phyloP scores from a whole-genome alignment of 37 sponge, comb jelly and placozoan genomes.

The Dysidea cf. avara region DNA sequence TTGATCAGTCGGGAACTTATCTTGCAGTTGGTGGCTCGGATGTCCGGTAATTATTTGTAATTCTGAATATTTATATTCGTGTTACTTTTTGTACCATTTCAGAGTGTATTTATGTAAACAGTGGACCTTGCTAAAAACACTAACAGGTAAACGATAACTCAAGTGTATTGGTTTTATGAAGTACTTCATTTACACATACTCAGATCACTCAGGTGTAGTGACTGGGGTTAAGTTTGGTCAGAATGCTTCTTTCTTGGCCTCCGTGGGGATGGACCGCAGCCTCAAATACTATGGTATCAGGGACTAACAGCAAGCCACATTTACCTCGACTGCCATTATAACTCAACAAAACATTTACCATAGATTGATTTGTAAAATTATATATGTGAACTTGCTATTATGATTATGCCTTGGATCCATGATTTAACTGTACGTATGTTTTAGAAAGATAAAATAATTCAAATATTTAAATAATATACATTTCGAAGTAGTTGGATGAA shows the following conservation, averaged over 20 bases:
- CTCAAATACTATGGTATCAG: conserved; percentile 78
- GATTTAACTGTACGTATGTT: background rate
- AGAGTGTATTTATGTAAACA: conserved; percentile 88
- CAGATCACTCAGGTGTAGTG: conserved; percentile 82
- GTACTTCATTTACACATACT: background rate
- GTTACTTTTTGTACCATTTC: background rate
- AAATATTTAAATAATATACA: too few species aligned
- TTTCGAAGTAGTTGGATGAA: too few species aligned
- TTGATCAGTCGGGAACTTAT: conserved; percentile 97
- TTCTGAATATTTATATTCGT: background rate
- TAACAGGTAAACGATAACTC: conserved; percentile 47
- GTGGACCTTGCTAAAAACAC: conserved; percentile 73
- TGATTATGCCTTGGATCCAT: too few species aligned
- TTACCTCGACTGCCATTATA: background rate
- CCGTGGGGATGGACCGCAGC: conserved; percentile 86
- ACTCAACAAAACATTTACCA: background rate
- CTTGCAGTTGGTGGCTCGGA: conserved; percentile 92
- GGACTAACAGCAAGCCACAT: background rate
- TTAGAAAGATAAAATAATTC: too few species aligned
- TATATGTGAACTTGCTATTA: background rate
- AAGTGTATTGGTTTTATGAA: background rate
- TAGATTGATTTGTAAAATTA: background rate
- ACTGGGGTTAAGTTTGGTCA: conserved; percentile 90
- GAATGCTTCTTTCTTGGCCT: conserved; percentile 90
- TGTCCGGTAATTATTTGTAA: conserved; percentile 72